These are phyloP conservation scores for Drosophila takahashii DNA, from an alignment of 1,140 invertebrate species.

Conservation along the genomic window DNA sequence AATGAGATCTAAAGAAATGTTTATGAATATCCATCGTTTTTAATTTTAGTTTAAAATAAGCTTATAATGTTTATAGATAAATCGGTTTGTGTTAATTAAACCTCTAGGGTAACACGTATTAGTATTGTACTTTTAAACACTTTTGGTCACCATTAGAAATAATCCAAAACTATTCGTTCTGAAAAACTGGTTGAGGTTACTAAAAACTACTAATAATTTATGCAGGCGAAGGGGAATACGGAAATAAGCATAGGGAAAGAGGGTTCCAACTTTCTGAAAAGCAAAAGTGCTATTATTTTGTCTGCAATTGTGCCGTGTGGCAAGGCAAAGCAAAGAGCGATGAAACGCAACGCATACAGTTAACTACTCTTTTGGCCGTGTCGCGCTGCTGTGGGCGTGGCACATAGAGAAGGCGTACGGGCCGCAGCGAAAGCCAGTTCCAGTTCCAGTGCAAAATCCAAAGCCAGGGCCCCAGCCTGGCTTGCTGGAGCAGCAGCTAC, in stretches of 20 bases:
- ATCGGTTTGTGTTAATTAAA: too few relatives aligned
- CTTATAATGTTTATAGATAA: too few relatives aligned
- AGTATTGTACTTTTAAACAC: too few relatives aligned
- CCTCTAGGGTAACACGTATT: too few relatives aligned
- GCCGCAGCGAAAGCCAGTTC: conserved; percentile 10
- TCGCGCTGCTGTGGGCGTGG: conserved; percentile 48
- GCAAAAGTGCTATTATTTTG: conserved; percentile 4
- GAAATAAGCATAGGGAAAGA: neutral
- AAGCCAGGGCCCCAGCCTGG: conserved; percentile 12
- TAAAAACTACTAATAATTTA: neutral
- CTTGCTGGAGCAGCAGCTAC: conserved; percentile 55
- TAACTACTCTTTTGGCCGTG: conserved; percentile 75
- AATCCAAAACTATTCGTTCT: too few relatives aligned
- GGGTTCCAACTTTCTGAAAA: neutral
- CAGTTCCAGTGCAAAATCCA: conserved; percentile 17
- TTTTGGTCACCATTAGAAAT: too few relatives aligned
- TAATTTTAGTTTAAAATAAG: too few relatives aligned
- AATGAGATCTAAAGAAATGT: too few relatives aligned
- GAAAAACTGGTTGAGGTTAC: too few relatives aligned
- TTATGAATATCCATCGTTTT: too few relatives aligned
- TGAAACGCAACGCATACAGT: conserved; percentile 56
- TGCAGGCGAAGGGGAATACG: too few relatives aligned
- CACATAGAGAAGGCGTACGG: conserved; percentile 15
- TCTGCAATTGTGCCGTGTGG: conserved; percentile 8
- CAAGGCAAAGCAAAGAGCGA: conserved; percentile 23